Evolutionary conservation across 2,797 vertebrate genomes (phyloP).

Genomic region (Peromyscus aztecus): DNA sequence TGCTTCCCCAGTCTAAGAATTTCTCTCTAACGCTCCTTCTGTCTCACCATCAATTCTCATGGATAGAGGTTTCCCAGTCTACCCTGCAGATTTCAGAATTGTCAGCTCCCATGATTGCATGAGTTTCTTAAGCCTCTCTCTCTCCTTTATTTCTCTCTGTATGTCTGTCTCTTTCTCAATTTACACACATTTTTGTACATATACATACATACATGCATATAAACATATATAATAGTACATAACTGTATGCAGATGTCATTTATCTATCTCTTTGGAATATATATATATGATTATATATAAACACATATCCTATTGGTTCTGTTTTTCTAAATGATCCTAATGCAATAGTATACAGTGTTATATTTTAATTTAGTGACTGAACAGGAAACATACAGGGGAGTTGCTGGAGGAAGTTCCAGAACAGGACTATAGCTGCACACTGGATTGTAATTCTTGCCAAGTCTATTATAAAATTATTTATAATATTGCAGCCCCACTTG

Average conservation of each 20-base stretch:
- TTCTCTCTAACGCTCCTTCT: background rate
- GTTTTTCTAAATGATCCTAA: background rate
- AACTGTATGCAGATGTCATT: background rate
- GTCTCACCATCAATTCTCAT: background rate
- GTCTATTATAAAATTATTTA: background rate
- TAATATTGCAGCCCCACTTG: background rate
- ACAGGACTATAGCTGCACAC: background rate
- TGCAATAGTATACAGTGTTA: background rate
- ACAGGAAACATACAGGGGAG: constrained; percentile 20
- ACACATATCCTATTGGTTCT: background rate
- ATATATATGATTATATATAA: background rate
- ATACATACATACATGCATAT: no score
- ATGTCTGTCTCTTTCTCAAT: background rate
- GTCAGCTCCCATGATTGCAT: background rate
- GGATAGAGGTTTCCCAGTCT: background rate
- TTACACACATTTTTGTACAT: background rate
- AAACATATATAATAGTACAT: background rate
- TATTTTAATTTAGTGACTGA: constrained; percentile 2
- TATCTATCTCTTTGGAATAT: background rate
- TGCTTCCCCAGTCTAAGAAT: background rate
- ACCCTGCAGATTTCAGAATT: background rate
- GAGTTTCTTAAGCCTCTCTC: background rate
- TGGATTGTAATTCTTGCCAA: constrained; percentile 22
- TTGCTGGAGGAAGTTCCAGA: background rate
- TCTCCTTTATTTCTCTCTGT: background rate